Percentiles rank a stretch among this genome's conserved stretches.
Evolutionary conservation across 92 coral and sea anemone species (phyloP).

Genomic region (Meandrina meandrites): DNA sequence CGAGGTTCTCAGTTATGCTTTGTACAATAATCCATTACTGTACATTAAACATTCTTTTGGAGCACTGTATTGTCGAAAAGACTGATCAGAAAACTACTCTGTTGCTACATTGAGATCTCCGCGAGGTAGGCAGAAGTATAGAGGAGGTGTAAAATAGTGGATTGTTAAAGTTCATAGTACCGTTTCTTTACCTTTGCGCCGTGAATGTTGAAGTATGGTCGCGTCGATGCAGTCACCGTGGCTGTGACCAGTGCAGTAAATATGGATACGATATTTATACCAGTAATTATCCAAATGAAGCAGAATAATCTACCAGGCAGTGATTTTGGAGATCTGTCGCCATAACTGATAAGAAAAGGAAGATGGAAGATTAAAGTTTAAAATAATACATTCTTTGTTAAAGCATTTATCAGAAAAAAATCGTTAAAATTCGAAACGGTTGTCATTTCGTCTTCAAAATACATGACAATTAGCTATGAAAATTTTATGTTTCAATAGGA

Average conservation of each 20-base stretch:
- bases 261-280: constrained; percentile 82
- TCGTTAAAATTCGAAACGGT: too few relatives aligned
- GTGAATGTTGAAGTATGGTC: constrained; percentile 76
- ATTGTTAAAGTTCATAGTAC: background rate
- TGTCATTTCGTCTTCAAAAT: too few relatives aligned
- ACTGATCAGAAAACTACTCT: too few relatives aligned
- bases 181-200: constrained; percentile 78
- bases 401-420: too few relatives aligned
- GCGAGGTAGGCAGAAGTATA: background rate
- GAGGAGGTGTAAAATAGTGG: background rate
- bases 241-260: constrained; percentile 91
- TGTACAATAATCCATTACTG: too few relatives aligned
- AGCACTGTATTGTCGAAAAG: too few relatives aligned
- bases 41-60: too few relatives aligned
- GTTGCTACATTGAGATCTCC: too few relatives aligned
- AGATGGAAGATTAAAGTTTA: background rate
- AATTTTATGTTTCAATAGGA: too few relatives aligned
- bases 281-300: constrained; percentile 89
- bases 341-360: constrained; percentile 65
- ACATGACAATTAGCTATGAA: too few relatives aligned
- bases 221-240: constrained; percentile 80
- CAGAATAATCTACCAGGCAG: constrained; percentile 87
- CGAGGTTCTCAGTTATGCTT: too few relatives aligned
- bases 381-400: too few relatives aligned
- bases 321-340: constrained; percentile 87